A percentile compares a stretch with the other conserved stretches of the same genome.
These are phyloP conservation scores for Harpagus bidentatus DNA, from an alignment of 2,113 vertebrate species.

Conservation along the genomic window DNA sequence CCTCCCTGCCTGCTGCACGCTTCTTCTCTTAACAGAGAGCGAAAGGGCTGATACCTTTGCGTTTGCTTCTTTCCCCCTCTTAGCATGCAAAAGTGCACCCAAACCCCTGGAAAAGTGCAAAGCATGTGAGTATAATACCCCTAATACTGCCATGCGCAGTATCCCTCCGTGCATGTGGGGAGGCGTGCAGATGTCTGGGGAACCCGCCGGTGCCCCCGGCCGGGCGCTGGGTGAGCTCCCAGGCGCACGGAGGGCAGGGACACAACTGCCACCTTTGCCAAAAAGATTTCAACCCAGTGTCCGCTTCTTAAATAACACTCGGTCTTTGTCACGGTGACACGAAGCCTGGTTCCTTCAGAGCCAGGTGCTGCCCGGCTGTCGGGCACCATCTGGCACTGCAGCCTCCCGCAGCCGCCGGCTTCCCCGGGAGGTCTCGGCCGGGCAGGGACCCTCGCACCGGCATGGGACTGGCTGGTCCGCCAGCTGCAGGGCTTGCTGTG, in stretches of 20 bases:
- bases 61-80: not conserved
- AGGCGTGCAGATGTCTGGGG: fast-evolving
- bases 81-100: not conserved
- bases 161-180: fast-evolving
- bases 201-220: not conserved
- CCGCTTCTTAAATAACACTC: not conserved
- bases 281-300: not conserved
- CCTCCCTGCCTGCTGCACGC: too few species aligned
- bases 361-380: not conserved
- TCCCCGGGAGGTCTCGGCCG: not conserved
- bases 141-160: fast-evolving
- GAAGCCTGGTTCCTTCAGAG: not conserved
- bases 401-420: not conserved
- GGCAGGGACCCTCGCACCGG: not conserved
- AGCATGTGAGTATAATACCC: fast-evolving
- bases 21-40: too few species aligned
- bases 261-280: not conserved
- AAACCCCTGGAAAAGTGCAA: not conserved
- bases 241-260: not conserved
- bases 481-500: not conserved
- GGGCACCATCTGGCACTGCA: not conserved
- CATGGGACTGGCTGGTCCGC: fast-evolving
- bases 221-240: not conserved
- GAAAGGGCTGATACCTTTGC: too few species aligned
- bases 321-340: not conserved